Conservation (phyloP, 1,140 invertebrate species). For the Rhyacophila brunnea region DNA sequence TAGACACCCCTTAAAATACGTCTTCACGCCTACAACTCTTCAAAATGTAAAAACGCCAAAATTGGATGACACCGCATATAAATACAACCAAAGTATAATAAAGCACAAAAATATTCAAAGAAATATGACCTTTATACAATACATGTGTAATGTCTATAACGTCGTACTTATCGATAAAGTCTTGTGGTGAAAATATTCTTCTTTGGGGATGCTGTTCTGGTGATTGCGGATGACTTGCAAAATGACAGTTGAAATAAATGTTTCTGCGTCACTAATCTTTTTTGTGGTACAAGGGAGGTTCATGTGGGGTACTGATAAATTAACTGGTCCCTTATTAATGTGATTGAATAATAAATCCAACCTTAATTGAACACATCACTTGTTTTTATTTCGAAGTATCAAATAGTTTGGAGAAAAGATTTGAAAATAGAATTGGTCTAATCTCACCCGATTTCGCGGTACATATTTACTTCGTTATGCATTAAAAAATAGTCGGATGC, state of each 20-base stretch:
- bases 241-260: conserved; percentile 37
- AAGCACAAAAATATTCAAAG: conserved; percentile 1
- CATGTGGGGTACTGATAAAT: conserved; percentile 5
- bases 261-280: conserved; percentile 32
- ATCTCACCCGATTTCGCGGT: too few relatives aligned
- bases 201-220: conserved; percentile 13
- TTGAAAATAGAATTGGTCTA: too few relatives aligned
- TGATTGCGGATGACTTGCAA: conserved; percentile 35
- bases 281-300: conserved; percentile 9
- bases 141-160: neutral
- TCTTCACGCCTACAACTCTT: conserved; percentile 33
- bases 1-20: neutral
- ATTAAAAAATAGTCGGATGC: too few relatives aligned
- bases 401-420: too few relatives aligned
- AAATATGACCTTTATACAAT: neutral
- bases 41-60: conserved; percentile 34
- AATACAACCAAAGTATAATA: neutral
- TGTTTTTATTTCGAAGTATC: too few relatives aligned
- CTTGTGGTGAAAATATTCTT: neutral
- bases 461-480: too few relatives aligned
- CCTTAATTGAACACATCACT: too few relatives aligned
- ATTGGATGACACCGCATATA: conserved; percentile 28
- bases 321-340: conserved; percentile 2
- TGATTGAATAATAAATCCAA: neutral
- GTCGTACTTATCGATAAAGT: neutral